These are phyloP conservation scores for Pilophorus perplexus DNA, from an alignment of 2,888 invertebrate genomes.

Conservation along the genomic window DNA sequence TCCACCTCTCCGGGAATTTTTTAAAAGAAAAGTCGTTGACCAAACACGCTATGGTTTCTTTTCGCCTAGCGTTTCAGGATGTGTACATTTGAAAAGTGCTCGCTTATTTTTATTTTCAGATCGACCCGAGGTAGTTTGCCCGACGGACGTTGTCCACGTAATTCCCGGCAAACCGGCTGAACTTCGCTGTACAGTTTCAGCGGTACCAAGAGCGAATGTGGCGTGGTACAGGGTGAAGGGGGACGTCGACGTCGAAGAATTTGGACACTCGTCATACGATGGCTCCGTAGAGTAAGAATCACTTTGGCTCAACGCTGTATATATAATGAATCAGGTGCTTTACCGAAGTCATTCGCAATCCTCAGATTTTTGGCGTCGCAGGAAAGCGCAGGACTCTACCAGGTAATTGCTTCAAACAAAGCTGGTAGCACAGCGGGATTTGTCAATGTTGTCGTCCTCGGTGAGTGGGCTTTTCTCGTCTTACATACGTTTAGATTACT, in stretches of 20 bases:
- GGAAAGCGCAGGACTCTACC: conserved; percentile 58
- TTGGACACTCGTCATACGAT: conserved; percentile 8
- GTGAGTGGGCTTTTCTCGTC: too few species aligned
- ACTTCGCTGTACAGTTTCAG: conserved; percentile 49
- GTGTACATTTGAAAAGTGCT: too few species aligned
- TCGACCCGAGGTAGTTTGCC: conserved; percentile 16
- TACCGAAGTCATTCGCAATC: too few species aligned
- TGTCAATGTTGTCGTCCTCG: conserved; percentile 50
- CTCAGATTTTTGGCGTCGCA: conserved; percentile 6
- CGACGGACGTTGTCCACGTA: not conserved
- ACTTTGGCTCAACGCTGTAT: too few species aligned
- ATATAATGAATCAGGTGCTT: too few species aligned
- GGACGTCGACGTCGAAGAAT: too few species aligned
- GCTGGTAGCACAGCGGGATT: conserved; percentile 56
- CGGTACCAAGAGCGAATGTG: conserved; percentile 52
- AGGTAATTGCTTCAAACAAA: conserved; percentile 60
- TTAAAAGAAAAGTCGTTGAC: too few species aligned
- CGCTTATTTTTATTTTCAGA: too few species aligned
- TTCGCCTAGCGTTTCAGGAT: too few species aligned
- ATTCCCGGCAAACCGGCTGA: conserved; percentile 45
- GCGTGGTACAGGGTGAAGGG: conserved; percentile 54
- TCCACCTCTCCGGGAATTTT: too few species aligned
- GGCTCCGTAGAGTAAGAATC: conserved; percentile 18
- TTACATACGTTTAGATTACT: too few species aligned
- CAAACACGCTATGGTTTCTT: too few species aligned